These are phyloP conservation scores for Phyllopteryx taeniolatus DNA, from an alignment of 2,113 vertebrate genomes.

Conservation along the genomic window DNA sequence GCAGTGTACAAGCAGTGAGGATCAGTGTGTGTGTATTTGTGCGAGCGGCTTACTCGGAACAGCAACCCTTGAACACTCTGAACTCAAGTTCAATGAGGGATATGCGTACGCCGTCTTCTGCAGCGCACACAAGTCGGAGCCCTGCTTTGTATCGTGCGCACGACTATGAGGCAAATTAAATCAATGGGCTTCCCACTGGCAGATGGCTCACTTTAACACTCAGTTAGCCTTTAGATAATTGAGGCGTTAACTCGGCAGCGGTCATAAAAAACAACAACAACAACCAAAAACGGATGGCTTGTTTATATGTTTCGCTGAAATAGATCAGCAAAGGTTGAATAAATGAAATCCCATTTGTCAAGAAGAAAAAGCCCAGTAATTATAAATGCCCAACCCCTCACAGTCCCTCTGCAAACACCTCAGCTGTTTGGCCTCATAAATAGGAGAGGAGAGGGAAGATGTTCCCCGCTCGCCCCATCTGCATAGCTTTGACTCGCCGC, in stretches of 20 bases:
- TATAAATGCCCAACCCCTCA: slow-evolving; percentile 83
- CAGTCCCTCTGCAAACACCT: slow-evolving; percentile 87
- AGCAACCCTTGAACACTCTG: slow-evolving; percentile 34
- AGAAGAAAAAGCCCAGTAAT: slow-evolving; percentile 76
- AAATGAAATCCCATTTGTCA: slow-evolving; percentile 99
- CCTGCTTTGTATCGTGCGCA: slow-evolving; percentile 62
- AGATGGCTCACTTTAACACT: slow-evolving; percentile 99
- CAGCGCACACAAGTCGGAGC: slow-evolving; percentile 76
- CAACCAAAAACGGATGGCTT: slow-evolving; percentile 90
- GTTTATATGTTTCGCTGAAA: slow-evolving; percentile 99
- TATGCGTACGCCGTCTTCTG: slow-evolving; percentile 63
- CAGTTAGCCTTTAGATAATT: slow-evolving; percentile 99
- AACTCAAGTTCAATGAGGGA: slow-evolving; percentile 64
- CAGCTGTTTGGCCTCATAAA: slow-evolving; percentile 98
- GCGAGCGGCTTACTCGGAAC: slow-evolving; percentile 36
- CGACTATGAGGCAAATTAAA: slow-evolving; percentile 95
- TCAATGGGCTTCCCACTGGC: slow-evolving; percentile 96
- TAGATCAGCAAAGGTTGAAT: slow-evolving; percentile 99
- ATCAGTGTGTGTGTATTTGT: slow-evolving; percentile 36
- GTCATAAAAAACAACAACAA: slow-evolving; percentile 94
- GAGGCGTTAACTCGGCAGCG: slow-evolving; percentile 95
- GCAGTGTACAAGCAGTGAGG: slow-evolving; percentile 13
- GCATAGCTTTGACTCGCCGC: slow-evolving; percentile 36
- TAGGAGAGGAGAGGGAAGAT: slow-evolving; percentile 77
- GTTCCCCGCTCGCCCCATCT: slow-evolving; percentile 75